Evolutionary conservation across 1,140 invertebrate genomes (phyloP).

Genomic region (Drosophila ficusphila): DNA sequence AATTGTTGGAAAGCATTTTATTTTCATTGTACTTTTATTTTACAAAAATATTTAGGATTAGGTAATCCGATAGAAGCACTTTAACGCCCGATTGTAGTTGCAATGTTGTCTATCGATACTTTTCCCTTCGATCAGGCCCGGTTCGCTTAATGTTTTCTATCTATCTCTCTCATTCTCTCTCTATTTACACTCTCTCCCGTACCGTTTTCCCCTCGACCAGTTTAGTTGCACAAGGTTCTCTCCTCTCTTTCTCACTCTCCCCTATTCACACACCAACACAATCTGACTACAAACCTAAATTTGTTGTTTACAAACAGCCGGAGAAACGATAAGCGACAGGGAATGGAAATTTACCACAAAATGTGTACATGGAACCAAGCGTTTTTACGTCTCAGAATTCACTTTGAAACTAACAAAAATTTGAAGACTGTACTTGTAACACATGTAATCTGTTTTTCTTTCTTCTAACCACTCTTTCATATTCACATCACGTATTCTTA

Average conservation of each 20-base stretch:
- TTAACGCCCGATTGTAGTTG: neutral
- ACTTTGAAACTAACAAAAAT: neutral
- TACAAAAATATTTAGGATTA: neutral
- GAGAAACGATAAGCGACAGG: neutral
- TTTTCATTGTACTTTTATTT: too few species aligned
- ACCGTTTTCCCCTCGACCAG: neutral
- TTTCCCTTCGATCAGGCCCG: neutral
- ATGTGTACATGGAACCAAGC: neutral
- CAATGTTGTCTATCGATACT: neutral
- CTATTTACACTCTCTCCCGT: too few species aligned
- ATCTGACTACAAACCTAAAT: neutral
- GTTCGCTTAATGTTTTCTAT: neutral
- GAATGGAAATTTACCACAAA: slow-evolving; percentile 28
- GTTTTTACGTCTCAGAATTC: slow-evolving; percentile 1
- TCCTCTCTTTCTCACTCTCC: neutral
- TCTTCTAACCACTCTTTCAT: neutral
- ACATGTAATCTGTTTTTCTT: neutral
- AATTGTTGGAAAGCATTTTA: too few species aligned
- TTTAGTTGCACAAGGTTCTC: neutral
- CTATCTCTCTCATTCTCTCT: neutral
- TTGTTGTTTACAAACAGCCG: slow-evolving; percentile 20
- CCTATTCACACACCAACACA: neutral
- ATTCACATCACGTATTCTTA: neutral
- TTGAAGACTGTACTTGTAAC: slow-evolving; percentile 1
- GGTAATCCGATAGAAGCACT: neutral